Evolutionary conservation across 35 echinoderm and acorn worm species (phyloP), one percentile per base, ranked within the genome.

Genomic region (Strongylocentrotus purpuratus): DNA sequence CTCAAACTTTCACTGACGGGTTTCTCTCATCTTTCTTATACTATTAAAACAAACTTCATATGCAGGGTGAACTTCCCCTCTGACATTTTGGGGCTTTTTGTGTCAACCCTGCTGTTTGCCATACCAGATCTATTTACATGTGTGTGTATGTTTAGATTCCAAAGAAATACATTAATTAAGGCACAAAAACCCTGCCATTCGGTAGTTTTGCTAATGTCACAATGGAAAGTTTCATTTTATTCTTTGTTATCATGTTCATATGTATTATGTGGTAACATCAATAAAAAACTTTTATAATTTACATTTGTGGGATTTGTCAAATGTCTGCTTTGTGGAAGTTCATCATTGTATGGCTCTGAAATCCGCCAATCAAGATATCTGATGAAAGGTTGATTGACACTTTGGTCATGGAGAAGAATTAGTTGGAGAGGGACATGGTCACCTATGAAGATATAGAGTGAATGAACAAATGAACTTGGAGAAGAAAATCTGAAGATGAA

Each of bases 191-290:
- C 28, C 20, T 28, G 61, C 22, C 13, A 18, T 70, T 20, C 17
- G 25, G 13, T 28, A 70, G n/a, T 78, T 78, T 22, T 28, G 65
- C 25, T 28, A n/a, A 14, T 59, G 52, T 59, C 7, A 78, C 4
- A 78, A 28, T 78, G 65, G 22, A 28, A 22, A 78, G 25, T n/a
- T 78, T 7, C 22, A 78, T 55, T 7, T 22, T 78, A 78, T 78
- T 71, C 61, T 71, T n/a, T 78, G 65, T 78, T 78, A 78, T 78
- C 65, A 78, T 78, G 65, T 78, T n/a, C 65, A 78, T 78, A n/a
- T 28, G 65, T 78, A 5, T 59, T 78, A n/a, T 78, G 65, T 78
- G 65, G 65, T 78, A 78, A 78, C 22, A 78, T 78, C 65, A 78
- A n/a, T 78, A 78, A 78, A 78, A 78, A 7, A 78, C 28, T 78